Evolutionary conservation across 2,797 vertebrate species (phyloP), one percentile per base, ranked within the genome.

Genomic region (Crenuchus spilurus): DNA sequence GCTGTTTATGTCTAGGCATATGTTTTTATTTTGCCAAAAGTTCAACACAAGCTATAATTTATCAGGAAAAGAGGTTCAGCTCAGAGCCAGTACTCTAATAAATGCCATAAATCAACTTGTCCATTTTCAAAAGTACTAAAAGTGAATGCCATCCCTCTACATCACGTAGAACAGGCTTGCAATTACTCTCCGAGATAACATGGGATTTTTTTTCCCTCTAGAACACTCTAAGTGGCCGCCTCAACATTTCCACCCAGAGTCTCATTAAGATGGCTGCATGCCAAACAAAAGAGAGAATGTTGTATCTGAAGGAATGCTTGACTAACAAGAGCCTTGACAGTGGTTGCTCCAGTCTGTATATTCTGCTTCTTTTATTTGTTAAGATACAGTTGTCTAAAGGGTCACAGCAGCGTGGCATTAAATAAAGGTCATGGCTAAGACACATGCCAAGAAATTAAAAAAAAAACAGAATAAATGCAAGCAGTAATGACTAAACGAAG

Each of bases 71-170:
- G 57, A 85, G 84, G 79, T 87, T 87, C 74, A 84, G 80, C 77
- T 84, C 80, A 83, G 82, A 76, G 83, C 78, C 80, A 74, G 55
- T 80, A 72, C 70, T 66, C 72, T 85, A 88, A 89, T 87, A 85
- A 64, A 81, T 74, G 79, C 80, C 80, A 88, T 88, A 88, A 86
- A 90, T 90, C 88, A 87, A 78, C 75, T 57, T 77, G 84, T 79
- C 83, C 74, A 74, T 70, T 79, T 78, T 83, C 75, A 85, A 74
- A 85, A 82, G 55, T 70, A 65, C 64, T 76, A 80, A 52, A 80
- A 72, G 77, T 54, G 49, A 68, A 65, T 31, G n/a, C 33, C 70
- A 77, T 78, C 73, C 77, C 30, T 69, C 49, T 65, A 75, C 78
- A 83, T 79, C 70, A 79, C 73, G 69, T 68, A 80, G 62, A 55